A percentile compares a stretch with the other conserved stretches of the same genome.
Conservation (phyloP, 1,140 invertebrate genomes). For the Phthorimaea operculella region DNA sequence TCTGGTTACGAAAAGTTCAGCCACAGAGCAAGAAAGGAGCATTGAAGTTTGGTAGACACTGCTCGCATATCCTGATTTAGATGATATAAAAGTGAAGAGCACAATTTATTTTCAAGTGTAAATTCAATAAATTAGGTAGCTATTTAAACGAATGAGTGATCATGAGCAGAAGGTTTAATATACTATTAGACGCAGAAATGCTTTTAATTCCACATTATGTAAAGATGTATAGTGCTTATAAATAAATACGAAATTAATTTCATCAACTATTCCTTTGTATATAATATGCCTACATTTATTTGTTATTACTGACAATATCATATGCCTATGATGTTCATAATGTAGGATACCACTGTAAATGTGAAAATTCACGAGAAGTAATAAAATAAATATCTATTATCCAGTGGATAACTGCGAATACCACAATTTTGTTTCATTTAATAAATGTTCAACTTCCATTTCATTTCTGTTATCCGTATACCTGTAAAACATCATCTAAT, state of each 20-base stretch:
- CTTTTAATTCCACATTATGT: constrained; percentile 52
- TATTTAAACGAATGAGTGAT: constrained; percentile 18
- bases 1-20: background rate
- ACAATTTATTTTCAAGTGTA: constrained; percentile 22
- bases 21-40: background rate
- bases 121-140: constrained; percentile 18
- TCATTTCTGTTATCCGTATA: too few species aligned
- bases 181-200: constrained; percentile 31
- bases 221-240: constrained; percentile 64
- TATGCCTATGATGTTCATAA: constrained; percentile 58
- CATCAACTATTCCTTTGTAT: constrained; percentile 46
- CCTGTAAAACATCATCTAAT: too few species aligned
- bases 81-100: constrained; percentile 7
- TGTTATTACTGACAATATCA: constrained; percentile 59
- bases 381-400: constrained; percentile 59
- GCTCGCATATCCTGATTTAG: constrained; percentile 10
- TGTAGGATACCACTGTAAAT: constrained; percentile 57
- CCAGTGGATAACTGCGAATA: constrained; percentile 60
- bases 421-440: constrained; percentile 55
- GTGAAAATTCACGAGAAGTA: constrained; percentile 52
- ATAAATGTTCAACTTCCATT: background rate
- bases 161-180: constrained; percentile 22
- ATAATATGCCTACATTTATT: constrained; percentile 53
- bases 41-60: background rate
- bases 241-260: constrained; percentile 47